Evolutionary conservation across 1,140 invertebrate genomes (phyloP).

Genomic region (Ylistrum balloti): DNA sequence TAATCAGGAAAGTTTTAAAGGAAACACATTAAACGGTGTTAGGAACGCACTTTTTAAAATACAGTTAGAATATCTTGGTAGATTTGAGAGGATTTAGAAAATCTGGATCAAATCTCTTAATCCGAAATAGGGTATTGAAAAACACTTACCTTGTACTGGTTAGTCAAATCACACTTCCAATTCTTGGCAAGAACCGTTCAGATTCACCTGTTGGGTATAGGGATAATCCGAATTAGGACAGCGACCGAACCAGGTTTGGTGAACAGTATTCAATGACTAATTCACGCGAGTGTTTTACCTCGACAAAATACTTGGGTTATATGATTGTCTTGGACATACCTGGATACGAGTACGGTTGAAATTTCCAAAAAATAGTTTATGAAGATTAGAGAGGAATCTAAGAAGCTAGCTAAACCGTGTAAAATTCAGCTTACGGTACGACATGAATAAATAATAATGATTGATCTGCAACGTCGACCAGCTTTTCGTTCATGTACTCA

Average conservation of each 20-base stretch:
- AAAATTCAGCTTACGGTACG: slow-evolving; percentile 58
- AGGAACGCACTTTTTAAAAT: neutral
- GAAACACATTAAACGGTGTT: neutral
- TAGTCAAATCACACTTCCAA: slow-evolving; percentile 39
- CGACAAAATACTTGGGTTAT: neutral
- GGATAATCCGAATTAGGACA: slow-evolving; percentile 55
- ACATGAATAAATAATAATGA: slow-evolving; percentile 64
- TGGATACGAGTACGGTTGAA: neutral
- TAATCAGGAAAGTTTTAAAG: neutral
- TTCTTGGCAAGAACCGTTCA: neutral
- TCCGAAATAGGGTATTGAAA: slow-evolving; percentile 38
- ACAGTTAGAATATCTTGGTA: neutral
- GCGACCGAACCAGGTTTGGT: neutral
- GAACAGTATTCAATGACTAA: neutral
- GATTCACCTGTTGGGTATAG: slow-evolving; percentile 52
- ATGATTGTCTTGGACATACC: neutral
- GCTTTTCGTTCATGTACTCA: slow-evolving; percentile 49
- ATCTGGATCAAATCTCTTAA: slow-evolving; percentile 16
- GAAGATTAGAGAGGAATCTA: slow-evolving; percentile 56
- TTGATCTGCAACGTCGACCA: slow-evolving; percentile 52
- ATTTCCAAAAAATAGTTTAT: slow-evolving; percentile 45
- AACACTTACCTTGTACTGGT: slow-evolving; percentile 51
- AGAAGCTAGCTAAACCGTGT: slow-evolving; percentile 63
- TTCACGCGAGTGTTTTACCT: neutral
- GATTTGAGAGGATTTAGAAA: slow-evolving; percentile 15